Evolutionary conservation across 2,113 vertebrate species (phyloP).

Genomic region (Mesembrinibis cayennensis): DNA sequence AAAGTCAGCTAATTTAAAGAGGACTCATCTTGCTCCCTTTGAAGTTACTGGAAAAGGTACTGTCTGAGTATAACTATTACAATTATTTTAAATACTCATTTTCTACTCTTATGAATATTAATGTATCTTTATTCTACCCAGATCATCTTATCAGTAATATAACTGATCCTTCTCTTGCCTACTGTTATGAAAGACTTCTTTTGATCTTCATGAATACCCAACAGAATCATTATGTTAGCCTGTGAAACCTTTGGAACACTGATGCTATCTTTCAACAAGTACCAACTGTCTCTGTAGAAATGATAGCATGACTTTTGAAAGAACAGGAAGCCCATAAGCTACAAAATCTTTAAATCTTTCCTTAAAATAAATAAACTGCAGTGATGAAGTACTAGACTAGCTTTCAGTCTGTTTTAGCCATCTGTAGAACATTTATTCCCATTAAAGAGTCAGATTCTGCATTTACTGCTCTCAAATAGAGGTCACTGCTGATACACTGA

Average conservation of each 20-base stretch:
- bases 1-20: neutral
- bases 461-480: neutral
- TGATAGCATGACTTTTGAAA: neutral
- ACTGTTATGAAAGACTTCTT: neutral
- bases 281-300: neutral
- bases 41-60: neutral
- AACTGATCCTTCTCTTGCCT: neutral
- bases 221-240: neutral
- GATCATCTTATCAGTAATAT: neutral
- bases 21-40: neutral
- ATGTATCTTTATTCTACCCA: neutral
- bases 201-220: neutral
- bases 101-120: neutral
- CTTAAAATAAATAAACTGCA: neutral
- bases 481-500: neutral
- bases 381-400: neutral
- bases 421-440: neutral
- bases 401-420: neutral
- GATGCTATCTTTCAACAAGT: neutral
- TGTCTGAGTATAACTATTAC: neutral
- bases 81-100: neutral
- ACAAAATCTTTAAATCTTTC: neutral
- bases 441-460: neutral
- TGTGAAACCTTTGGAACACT: neutral
- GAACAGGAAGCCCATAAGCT: neutral